phyloP scores from a whole-genome alignment of 2,113 vertebrate species.

The Centrocercus urophasianus region DNA sequence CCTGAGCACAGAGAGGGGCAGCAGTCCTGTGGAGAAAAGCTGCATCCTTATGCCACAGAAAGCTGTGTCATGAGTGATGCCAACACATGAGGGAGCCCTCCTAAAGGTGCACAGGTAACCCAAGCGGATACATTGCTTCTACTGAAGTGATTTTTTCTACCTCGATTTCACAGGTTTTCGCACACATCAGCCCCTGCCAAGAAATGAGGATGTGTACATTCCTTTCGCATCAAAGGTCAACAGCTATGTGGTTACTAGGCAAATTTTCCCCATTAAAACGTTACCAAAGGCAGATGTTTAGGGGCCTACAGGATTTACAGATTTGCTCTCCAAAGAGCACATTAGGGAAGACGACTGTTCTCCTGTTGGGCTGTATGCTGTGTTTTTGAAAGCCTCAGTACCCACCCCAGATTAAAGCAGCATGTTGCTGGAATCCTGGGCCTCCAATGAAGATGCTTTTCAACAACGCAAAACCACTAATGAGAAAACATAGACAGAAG shows the following conservation, averaged over 20 bases:
- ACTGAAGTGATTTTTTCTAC: not conserved
- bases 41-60: not conserved
- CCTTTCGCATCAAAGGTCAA: constrained; percentile 64
- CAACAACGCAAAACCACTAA: constrained; percentile 77
- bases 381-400: constrained; percentile 64
- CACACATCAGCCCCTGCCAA: not conserved
- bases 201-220: constrained; percentile 24
- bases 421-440: constrained; percentile 69
- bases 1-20: constrained; percentile 1
- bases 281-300: constrained; percentile 74
- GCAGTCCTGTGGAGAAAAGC: not conserved
- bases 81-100: constrained; percentile 54
- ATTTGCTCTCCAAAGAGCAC: constrained; percentile 65
- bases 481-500: constrained; percentile 73
- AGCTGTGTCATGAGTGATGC: not conserved
- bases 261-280: constrained; percentile 68
- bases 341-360: constrained; percentile 50
- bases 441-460: constrained; percentile 76
- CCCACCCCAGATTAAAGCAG: constrained; percentile 75
- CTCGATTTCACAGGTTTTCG: not conserved
- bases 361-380: constrained; percentile 49
- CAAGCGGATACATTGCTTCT: accelerated
- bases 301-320: constrained; percentile 70
- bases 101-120: constrained; percentile 53
- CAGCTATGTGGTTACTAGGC: constrained; percentile 52